Base-by-base conservation (phyloP, 2,797 vertebrate genomes). In the Molossus molossus region DNA sequence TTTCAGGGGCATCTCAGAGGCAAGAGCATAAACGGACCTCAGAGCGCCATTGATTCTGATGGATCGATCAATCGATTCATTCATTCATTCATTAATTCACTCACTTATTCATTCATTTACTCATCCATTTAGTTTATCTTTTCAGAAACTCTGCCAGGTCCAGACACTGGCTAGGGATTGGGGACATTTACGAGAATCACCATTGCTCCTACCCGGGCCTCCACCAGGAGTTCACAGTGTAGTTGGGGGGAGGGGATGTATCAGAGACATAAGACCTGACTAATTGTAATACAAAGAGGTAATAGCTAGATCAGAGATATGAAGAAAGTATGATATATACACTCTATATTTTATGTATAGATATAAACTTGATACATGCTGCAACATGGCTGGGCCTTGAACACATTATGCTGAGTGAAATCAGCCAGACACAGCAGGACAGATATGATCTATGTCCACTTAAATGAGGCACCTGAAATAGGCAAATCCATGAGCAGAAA, bases 111-210 rank as follows among this genome's bases (percentile, higher is more conserved):
- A 27, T 76, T 45, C 48, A 4, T 20, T 29, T 55, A 45, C 37
- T 58, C 14, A 45, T 21, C 50, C 48, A 79, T 83, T 64, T 84
- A 27, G 84, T 12, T 73, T 69, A 15, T 20, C 40, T 95, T 94
- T 75, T 72, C 57, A 58, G 80, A 95, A 25, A 33, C n/a, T 64
- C 55, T 50, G n/a, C 48, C 40, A 21, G 25, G n/a, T 60, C 9
- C 23, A 55, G 69, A 58, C 53, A 33, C 37, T 77, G 23, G 29
- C 29, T 57, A 57, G 37, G 64, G 18, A 21, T 58, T 94, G 57
- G 67, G n/a, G 40, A 67, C 14, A 29, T 2, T 58, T 40, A 60
- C 40, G 13, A 84, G 53, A 73, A 76, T 37, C 23, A 55, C 11
- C 27, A 53, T 13, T 33, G 25, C 18, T 29, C 25, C 5, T 45